phyloP scores from a whole-genome alignment of 2,797 vertebrate species.

The Cossypha heuglini region DNA sequence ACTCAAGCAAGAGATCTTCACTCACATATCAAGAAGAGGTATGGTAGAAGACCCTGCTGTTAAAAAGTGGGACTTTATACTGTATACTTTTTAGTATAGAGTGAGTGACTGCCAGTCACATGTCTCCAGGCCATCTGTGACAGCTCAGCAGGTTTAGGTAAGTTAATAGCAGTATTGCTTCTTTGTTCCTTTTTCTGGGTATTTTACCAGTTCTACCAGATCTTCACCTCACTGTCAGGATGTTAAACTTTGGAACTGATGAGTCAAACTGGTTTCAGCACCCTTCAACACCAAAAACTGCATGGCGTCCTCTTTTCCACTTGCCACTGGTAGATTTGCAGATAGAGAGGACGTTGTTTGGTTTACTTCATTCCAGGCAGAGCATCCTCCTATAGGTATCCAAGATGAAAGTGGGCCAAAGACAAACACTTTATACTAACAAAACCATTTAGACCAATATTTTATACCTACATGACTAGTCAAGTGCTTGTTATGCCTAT shows the following conservation, averaged over 20 bases:
- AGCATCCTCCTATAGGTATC: neutral
- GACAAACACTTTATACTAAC: neutral
- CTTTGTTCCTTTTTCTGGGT: neutral
- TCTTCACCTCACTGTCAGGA: neutral
- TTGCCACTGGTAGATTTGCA: neutral
- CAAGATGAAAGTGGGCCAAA: neutral
- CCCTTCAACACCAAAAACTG: neutral
- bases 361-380: neutral
- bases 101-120: neutral
- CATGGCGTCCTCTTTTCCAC: accelerated
- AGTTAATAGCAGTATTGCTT: neutral
- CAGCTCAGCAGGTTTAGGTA: neutral
- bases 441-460: neutral
- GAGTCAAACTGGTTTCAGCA: neutral
- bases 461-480: neutral
- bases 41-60: neutral
- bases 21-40: accelerated
- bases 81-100: neutral
- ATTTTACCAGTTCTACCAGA: neutral
- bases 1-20: neutral
- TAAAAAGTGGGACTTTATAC: neutral
- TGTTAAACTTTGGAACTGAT: neutral
- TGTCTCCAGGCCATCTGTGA: neutral
- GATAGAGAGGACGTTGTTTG: neutral
- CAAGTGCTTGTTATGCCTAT: neutral